Evolutionary conservation across 1,140 invertebrate species (phyloP).

Genomic region (Cecropterus lyciades): DNA sequence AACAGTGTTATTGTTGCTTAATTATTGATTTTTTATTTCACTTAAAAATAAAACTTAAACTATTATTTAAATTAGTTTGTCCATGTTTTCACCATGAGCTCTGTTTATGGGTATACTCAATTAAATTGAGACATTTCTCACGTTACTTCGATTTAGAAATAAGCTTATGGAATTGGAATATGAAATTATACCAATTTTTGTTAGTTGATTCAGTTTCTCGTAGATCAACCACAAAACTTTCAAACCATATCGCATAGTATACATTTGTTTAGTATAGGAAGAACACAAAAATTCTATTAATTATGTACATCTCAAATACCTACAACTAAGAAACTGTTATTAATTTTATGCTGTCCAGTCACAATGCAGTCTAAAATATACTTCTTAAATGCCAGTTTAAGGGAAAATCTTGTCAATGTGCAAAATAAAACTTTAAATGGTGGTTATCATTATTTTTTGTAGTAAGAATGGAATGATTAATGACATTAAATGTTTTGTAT

Average conservation of each 20-base stretch:
- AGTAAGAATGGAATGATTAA: neutral
- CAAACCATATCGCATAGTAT: no score
- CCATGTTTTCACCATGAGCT: slow-evolving; percentile 22
- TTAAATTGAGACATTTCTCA: slow-evolving; percentile 7
- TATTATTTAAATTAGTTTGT: neutral
- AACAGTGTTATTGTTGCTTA: no score
- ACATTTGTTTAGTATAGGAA: no score
- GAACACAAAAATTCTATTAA: no score
- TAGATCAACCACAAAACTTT: neutral
- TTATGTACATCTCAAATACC: no score
- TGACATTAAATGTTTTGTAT: slow-evolving; percentile 9
- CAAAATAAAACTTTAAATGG: slow-evolving; percentile 5
- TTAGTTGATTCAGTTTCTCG: neutral
- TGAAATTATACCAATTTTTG: no score
- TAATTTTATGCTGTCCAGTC: no score
- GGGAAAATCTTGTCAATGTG: no score
- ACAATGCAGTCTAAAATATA: no score
- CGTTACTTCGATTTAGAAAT: neutral
- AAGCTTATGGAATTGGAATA: slow-evolving; percentile 1
- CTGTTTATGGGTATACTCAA: slow-evolving; percentile 7
- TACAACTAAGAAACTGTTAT: no score
- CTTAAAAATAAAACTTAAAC: neutral
- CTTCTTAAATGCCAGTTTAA: no score
- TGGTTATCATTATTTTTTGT: neutral
- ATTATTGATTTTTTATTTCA: no score